These are phyloP conservation scores for Otolemur garnettii DNA, from an alignment of 2,113 vertebrate genomes.

Conservation along the genomic window DNA sequence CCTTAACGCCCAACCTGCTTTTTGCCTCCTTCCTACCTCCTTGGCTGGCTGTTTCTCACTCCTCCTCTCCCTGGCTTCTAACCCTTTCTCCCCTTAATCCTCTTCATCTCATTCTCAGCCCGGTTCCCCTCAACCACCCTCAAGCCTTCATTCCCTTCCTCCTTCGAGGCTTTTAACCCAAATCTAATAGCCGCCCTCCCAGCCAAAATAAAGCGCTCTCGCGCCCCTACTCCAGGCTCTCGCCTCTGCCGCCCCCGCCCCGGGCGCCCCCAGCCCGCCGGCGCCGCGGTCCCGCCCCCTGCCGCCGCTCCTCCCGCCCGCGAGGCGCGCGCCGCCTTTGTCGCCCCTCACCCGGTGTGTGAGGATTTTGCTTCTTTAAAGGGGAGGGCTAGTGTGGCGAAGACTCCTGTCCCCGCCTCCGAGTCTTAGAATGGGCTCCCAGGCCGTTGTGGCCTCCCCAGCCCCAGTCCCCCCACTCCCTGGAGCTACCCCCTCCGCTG, in stretches of 20 bases:
- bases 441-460: conserved; percentile 28
- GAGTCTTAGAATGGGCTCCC: conserved; percentile 54
- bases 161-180: neutral
- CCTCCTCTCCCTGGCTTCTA: conserved; percentile 55
- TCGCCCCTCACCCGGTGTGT: conserved; percentile 81
- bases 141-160: neutral
- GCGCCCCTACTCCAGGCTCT: conserved; percentile 48
- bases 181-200: conserved; percentile 58
- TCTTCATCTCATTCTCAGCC: conserved; percentile 43
- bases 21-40: conserved; percentile 48
- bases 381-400: conserved; percentile 67
- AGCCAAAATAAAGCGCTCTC: conserved; percentile 59
- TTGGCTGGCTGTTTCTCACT: conserved; percentile 47
- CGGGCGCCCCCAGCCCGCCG: conserved; percentile 65
- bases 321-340: conserved; percentile 80
- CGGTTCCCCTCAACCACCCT: neutral
- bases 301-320: conserved; percentile 75
- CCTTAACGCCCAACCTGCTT: neutral
- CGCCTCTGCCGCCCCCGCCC: conserved; percentile 68
- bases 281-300: conserved; percentile 77
- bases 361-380: conserved; percentile 74
- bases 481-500: conserved; percentile 46
- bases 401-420: conserved; percentile 79
- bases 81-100: conserved; percentile 66
- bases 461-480: conserved; percentile 60